A percentile compares a stretch with the other conserved stretches of the same genome.
Conservation (phyloP, 2,888 invertebrate genomes). For the Didymodactylos carnosus region DNA sequence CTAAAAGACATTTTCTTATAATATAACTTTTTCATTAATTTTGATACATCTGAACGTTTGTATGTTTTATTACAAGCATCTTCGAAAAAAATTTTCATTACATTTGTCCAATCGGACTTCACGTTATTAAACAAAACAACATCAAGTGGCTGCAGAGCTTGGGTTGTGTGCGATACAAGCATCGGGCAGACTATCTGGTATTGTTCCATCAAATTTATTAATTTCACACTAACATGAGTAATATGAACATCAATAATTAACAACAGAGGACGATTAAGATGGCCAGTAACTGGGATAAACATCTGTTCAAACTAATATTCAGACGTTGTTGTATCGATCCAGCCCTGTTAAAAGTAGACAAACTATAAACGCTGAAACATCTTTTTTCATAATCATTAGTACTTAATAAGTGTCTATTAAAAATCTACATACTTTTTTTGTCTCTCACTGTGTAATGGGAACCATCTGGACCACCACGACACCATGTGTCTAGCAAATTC, state of each 20-base stretch:
- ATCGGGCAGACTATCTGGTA: background rate
- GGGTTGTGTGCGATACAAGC: background rate
- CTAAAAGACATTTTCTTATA: background rate
- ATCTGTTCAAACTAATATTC: background rate
- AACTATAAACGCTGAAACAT: too few species aligned
- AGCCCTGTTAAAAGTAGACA: background rate
- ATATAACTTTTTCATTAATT: background rate
- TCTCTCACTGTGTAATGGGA: background rate
- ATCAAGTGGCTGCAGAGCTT: background rate
- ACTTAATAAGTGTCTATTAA: background rate
- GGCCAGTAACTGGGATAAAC: background rate
- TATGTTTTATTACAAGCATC: background rate
- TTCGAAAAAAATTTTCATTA: background rate
- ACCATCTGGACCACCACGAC: background rate
- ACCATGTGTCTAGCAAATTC: background rate
- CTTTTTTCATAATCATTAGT: too few species aligned
- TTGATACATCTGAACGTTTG: background rate
- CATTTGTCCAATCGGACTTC: background rate
- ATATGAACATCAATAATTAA: background rate
- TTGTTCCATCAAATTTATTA: background rate
- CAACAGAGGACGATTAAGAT: background rate
- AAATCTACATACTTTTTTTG: background rate
- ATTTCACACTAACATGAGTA: background rate
- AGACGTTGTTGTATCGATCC: background rate
- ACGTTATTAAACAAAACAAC: background rate